Conservation (phyloP, 2,113 vertebrate species). For the Dolichotis patagonum region DNA sequence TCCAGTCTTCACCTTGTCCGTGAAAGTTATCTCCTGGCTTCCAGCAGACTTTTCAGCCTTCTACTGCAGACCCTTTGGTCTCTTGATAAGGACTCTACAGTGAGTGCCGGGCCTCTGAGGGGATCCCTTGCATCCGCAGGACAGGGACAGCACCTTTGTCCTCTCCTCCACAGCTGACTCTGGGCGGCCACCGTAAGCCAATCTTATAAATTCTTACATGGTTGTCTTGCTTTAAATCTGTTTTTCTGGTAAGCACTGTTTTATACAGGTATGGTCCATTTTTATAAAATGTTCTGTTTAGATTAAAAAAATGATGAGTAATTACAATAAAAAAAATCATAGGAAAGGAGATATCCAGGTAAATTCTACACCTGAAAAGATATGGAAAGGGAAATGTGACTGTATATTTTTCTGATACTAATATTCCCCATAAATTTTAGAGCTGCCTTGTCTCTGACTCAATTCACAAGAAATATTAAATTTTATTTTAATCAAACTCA, state of each 20-base stretch:
- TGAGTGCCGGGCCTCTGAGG: neutral
- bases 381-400: neutral
- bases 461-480: neutral
- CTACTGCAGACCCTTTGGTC: neutral
- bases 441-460: neutral
- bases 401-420: neutral
- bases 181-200: neutral
- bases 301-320: neutral
- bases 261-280: neutral
- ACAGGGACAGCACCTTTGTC: neutral
- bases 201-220: neutral
- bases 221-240: neutral
- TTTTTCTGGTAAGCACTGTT: neutral
- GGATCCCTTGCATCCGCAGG: neutral
- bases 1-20: too few relatives aligned
- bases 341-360: neutral
- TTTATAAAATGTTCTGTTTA: neutral
- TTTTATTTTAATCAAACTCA: neutral
- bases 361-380: neutral
- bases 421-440: neutral
- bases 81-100: neutral
- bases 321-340: neutral
- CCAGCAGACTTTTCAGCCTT: neutral
- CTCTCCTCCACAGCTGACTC: neutral
- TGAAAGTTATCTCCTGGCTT: neutral